A percentile compares a stretch with the other conserved stretches of the same genome.
Conservation (phyloP, 1,140 invertebrate species). For the Leptoteleia sp. region DNA sequence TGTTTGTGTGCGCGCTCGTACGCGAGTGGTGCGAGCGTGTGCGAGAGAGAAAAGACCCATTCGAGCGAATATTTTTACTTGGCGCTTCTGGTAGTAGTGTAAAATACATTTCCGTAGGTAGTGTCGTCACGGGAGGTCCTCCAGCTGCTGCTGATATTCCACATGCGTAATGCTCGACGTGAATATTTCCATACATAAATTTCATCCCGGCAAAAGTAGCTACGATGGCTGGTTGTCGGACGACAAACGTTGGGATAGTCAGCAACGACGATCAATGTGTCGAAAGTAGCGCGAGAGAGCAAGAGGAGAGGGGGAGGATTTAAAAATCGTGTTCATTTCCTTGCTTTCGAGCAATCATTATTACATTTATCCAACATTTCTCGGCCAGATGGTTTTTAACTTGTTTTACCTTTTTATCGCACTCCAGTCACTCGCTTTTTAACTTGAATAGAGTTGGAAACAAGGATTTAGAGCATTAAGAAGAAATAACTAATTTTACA, state of each 20-base stretch:
- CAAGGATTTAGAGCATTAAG: no score
- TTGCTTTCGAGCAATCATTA: constrained; percentile 21
- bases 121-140: constrained; percentile 72
- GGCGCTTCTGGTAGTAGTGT: constrained; percentile 60
- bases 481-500: no score
- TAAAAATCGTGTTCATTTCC: constrained; percentile 21
- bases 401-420: background rate
- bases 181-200: constrained; percentile 78
- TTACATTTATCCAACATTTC: constrained; percentile 8
- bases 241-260: constrained; percentile 66
- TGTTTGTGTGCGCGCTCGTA: constrained; percentile 56
- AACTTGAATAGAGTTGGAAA: background rate
- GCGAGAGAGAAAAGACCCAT: constrained; percentile 69
- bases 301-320: background rate
- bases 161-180: constrained; percentile 75
- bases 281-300: constrained; percentile 25
- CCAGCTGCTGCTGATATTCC: constrained; percentile 77
- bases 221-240: constrained; percentile 52
- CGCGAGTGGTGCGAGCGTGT: constrained; percentile 39
- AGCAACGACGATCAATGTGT: constrained; percentile 64
- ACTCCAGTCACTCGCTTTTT: background rate
- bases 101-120: constrained; percentile 77
- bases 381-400: no score
- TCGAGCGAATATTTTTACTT: constrained; percentile 74
- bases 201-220: constrained; percentile 70